Base-by-base conservation (phyloP, 2,113 vertebrate genomes). In the Pica pica region DNA sequence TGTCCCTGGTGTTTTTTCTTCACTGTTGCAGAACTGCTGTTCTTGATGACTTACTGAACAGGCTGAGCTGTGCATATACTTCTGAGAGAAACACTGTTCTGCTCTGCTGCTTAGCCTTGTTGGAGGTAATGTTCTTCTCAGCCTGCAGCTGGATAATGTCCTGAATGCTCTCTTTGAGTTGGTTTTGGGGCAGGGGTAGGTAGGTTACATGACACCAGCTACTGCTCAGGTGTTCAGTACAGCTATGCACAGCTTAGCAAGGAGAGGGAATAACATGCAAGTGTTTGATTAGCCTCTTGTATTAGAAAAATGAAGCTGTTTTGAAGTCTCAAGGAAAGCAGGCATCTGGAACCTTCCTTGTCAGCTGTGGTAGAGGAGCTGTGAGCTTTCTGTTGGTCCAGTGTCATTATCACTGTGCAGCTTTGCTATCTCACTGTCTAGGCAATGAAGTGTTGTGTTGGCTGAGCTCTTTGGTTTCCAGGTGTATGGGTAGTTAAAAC, bases 221-320 rank as follows among this genome's bases (percentile, higher is more conserved):
- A 3, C 23, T 50, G 19, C n/a, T 47, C 2, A 2, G 14, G 8
- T 74, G 49, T 59, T 67, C 2, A 3, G 44, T 49, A 31, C 42
- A 30, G 60, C 55, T 68, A 6, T 1, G 1, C 0, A 0, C 49
- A 52, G 14, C 26, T 47, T 59, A 44, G 30, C 49, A 44, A 75
- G 30, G 47, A 52, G 8, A 33, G 22, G 0, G 0, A 56, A 17
- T 71, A 39, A 35, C 0, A 0, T 22, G 6, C 10, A 23, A 37
- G 5, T 60, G 42, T 16, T 77, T 46, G 13, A 17, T 42, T 42
- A 53, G 8, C 14, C 69, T 47, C n/a, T 68, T 5, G 1, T 26
- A 8, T 59, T 41, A 69, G 31, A 77, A 73, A n/a, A 73, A 44
- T 2, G 9, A 47, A 70, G 30, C 39, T 60, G 24, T 47, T 42